A percentile compares a stretch with the other conserved stretches of the same genome.
These are phyloP conservation scores for Melanotaenia pygmaea DNA, from an alignment of 2,797 vertebrate species.

Conservation along the genomic window DNA sequence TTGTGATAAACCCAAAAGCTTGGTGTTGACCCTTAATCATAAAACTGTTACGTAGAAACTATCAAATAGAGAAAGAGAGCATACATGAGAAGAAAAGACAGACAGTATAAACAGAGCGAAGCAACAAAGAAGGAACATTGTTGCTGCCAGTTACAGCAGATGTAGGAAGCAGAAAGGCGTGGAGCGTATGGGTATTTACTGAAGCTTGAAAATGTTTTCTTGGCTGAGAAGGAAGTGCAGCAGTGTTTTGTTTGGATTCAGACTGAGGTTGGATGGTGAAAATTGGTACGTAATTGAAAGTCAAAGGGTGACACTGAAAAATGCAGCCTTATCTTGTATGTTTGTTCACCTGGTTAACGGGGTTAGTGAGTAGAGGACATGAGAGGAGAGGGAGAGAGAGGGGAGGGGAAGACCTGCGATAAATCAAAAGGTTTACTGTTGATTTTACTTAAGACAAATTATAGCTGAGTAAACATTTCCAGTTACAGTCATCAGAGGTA, in stretches of 20 bases:
- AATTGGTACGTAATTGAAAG: constrained; percentile 69
- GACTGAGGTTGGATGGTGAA: constrained; percentile 47
- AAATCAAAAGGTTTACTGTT: constrained; percentile 32
- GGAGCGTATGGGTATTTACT: constrained; percentile 54
- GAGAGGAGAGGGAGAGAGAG: constrained; percentile 19
- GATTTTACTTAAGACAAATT: constrained; percentile 49
- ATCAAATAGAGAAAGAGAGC: neutral
- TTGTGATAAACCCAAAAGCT: neutral
- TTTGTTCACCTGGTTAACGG: constrained; percentile 84
- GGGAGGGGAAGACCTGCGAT: neutral
- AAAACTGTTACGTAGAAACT: neutral
- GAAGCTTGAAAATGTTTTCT: constrained; percentile 70
- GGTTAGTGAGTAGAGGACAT: constrained; percentile 75
- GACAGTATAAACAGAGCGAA: constrained; percentile 10
- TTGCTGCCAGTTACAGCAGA: constrained; percentile 36
- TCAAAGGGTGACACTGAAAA: constrained; percentile 70
- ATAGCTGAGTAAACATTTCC: constrained; percentile 44
- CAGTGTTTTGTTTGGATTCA: constrained; percentile 69
- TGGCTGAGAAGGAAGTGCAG: constrained; percentile 67
- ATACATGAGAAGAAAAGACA: constrained; percentile 4
- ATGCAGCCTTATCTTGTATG: constrained; percentile 81
- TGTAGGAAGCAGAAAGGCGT: constrained; percentile 45
- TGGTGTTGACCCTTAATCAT: neutral
- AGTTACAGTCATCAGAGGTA: constrained; percentile 42
- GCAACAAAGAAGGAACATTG: constrained; percentile 40